A percentile compares a stretch with the other conserved stretches of the same genome.
These are phyloP conservation scores for Phania funesta DNA, from an alignment of 2,888 invertebrate species.

Conservation along the genomic window DNA sequence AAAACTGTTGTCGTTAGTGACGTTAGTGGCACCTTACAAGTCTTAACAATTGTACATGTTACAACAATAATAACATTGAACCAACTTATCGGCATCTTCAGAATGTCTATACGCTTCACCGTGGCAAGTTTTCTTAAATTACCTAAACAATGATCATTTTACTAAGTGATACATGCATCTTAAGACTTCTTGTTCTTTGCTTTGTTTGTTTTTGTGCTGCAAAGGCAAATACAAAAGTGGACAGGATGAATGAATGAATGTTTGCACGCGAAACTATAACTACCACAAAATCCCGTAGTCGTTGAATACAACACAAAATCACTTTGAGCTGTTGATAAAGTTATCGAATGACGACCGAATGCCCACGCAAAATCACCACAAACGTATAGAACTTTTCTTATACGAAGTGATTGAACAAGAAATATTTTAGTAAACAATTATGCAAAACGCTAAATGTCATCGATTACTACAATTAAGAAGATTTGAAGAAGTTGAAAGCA, in stretches of 20 bases:
- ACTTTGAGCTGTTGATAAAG: slow-evolving; percentile 41
- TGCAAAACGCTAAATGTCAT: slow-evolving; percentile 14
- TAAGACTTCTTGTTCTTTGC: neutral
- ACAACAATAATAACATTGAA: slow-evolving; percentile 14
- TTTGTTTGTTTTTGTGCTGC: neutral
- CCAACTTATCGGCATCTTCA: neutral
- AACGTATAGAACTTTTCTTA: slow-evolving; percentile 38
- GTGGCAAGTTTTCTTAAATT: slow-evolving; percentile 26
- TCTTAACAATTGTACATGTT: slow-evolving; percentile 29
- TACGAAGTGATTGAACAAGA: neutral
- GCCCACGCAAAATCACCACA: slow-evolving; percentile 42
- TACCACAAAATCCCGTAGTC: neutral
- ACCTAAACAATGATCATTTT: slow-evolving; percentile 55
- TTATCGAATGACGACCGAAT: slow-evolving; percentile 32
- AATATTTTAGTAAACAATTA: too few relatives aligned
- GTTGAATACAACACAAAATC: slow-evolving; percentile 14
- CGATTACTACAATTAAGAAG: slow-evolving; percentile 16
- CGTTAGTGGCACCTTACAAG: slow-evolving; percentile 59
- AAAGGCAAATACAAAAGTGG: neutral
- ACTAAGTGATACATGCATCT: slow-evolving; percentile 33
- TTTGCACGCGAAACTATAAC: neutral
- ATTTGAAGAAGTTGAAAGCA: slow-evolving; percentile 5
- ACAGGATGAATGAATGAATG: neutral
- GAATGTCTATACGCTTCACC: neutral
- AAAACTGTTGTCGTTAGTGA: slow-evolving; percentile 51